Evolutionary conservation across 2,888 invertebrate genomes (phyloP).

Genomic region (Erynnis tages): DNA sequence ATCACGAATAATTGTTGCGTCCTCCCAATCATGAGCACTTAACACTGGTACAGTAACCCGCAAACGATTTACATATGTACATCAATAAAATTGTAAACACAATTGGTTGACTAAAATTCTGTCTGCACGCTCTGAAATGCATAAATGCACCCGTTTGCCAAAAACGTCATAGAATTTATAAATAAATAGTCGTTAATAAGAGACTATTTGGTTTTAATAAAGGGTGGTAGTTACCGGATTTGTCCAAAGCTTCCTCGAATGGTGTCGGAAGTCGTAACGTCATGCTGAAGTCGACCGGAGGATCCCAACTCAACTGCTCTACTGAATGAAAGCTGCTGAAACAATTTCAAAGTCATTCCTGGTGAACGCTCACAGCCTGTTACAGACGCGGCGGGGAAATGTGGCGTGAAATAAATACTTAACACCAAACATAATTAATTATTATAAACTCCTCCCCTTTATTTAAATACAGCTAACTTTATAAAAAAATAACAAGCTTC

Average conservation of each 20-base stretch:
- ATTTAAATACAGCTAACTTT: no score
- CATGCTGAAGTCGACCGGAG: constrained; percentile 32
- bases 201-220: no score
- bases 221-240: constrained; percentile 48
- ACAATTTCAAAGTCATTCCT: constrained; percentile 53
- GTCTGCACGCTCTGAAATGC: not conserved
- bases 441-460: no score
- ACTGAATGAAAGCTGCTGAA: constrained; percentile 58
- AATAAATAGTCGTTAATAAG: no score
- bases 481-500: no score
- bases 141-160: constrained; percentile 5
- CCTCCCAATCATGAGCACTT: no score
- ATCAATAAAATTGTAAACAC: not conserved
- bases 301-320: constrained; percentile 32
- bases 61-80: not conserved
- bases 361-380: constrained; percentile 41
- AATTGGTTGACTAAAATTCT: not conserved
- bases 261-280: constrained; percentile 39
- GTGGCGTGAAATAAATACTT: not conserved
- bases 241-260: constrained; percentile 63
- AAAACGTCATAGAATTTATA: not conserved
- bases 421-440: no score
- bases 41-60: no score
- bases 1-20: no score
- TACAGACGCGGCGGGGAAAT: constrained; percentile 29